Conservation (phyloP, 2,113 vertebrate genomes). For the Parus major region DNA sequence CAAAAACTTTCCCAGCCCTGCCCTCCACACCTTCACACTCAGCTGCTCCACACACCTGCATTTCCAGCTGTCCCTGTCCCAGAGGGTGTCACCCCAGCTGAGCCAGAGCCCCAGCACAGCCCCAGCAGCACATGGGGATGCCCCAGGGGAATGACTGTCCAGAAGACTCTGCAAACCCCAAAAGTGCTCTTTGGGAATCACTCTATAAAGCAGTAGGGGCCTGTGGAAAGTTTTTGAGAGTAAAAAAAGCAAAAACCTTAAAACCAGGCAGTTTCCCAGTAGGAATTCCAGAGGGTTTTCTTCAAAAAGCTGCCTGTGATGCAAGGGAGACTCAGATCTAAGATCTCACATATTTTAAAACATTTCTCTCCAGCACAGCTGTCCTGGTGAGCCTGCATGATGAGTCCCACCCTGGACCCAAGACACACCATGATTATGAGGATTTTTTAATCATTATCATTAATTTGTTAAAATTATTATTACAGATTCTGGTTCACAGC, state of each 20-base stretch:
- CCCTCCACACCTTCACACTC: background rate
- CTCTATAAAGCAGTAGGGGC: background rate
- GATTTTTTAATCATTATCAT: background rate
- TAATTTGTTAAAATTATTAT: background rate
- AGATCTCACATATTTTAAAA: background rate
- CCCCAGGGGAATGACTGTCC: background rate
- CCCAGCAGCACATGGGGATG: background rate
- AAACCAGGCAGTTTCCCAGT: background rate
- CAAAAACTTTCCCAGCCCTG: background rate
- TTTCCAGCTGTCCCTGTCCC: background rate
- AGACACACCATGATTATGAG: background rate
- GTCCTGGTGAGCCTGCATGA: background rate
- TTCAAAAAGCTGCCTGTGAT: conserved; percentile 1
- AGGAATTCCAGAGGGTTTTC: background rate
- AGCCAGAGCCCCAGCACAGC: background rate
- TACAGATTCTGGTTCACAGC: background rate
- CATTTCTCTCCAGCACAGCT: background rate
- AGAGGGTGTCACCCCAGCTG: no score
- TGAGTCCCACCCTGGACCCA: background rate
- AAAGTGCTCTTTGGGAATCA: background rate
- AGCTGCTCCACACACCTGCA: accelerated
- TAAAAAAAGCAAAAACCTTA: background rate
- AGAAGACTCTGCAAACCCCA: background rate
- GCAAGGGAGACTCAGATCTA: background rate
- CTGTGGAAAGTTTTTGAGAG: background rate